Conservation (phyloP, 2,888 invertebrate species). For the Limenitis camilla region DNA sequence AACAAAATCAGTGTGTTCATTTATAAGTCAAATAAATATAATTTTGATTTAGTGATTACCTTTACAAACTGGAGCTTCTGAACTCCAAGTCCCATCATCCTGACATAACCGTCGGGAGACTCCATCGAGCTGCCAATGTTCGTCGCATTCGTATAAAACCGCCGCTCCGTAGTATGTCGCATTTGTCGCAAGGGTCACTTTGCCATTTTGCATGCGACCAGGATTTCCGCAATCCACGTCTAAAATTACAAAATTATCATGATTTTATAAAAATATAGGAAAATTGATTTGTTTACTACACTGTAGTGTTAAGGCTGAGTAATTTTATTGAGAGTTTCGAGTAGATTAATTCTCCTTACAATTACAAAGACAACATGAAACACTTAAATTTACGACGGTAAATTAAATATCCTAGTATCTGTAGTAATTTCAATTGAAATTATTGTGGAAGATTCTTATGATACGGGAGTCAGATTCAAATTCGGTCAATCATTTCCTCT, state of each 20-base stretch:
- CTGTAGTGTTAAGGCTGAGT: too few relatives aligned
- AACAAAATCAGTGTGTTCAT: background rate
- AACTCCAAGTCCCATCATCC: constrained; percentile 94
- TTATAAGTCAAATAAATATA: too few relatives aligned
- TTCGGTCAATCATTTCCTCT: too few relatives aligned
- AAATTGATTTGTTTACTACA: too few relatives aligned
- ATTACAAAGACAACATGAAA: too few relatives aligned
- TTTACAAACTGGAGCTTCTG: constrained; percentile 85
- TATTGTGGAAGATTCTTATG: too few relatives aligned
- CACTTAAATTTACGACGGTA: too few relatives aligned
- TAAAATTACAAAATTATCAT: constrained; percentile 42
- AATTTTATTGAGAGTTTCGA: too few relatives aligned
- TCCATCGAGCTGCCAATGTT: constrained; percentile 87
- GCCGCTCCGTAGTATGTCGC: constrained; percentile 92
- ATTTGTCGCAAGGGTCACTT: constrained; percentile 86
- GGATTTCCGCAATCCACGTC: constrained; percentile 92
- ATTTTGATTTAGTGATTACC: constrained; percentile 67
- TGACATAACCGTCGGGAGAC: constrained; percentile 87
- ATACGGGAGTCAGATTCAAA: too few relatives aligned
- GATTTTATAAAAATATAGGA: background rate
- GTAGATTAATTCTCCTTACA: too few relatives aligned
- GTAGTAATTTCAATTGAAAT: too few relatives aligned
- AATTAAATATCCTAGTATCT: too few relatives aligned
- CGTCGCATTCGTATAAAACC: constrained; percentile 87
- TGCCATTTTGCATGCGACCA: constrained; percentile 80